Conservation (phyloP, 2,888 invertebrate species). For the Phrixothrix hirtus region DNA sequence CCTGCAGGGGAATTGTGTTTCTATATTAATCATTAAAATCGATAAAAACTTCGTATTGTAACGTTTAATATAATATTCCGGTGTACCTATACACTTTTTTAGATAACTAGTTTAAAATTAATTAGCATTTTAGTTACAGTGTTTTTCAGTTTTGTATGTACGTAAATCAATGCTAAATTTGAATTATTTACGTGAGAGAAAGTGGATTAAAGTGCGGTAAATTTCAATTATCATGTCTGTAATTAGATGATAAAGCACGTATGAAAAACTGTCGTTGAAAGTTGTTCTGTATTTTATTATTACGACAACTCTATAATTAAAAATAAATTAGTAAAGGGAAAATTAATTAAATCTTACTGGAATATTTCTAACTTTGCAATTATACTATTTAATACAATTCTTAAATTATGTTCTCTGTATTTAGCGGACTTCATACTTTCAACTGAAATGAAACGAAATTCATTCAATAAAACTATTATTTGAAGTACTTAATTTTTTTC, state of each 20-base stretch:
- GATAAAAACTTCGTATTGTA: slow-evolving; percentile 8
- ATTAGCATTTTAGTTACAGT: slow-evolving; percentile 15
- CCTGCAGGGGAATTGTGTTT: slow-evolving; percentile 1
- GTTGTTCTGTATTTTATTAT: slow-evolving; percentile 5
- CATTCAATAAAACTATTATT: no score
- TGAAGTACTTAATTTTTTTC: no score
- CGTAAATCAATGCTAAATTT: slow-evolving; percentile 13
- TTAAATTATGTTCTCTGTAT: no score
- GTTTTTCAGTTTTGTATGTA: slow-evolving; percentile 9
- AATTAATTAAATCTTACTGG: neutral
- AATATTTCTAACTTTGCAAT: neutral
- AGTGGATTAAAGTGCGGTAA: slow-evolving; percentile 10
- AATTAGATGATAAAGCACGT: slow-evolving; percentile 9
- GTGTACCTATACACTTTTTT: slow-evolving; percentile 7
- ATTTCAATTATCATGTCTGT: slow-evolving; percentile 18
- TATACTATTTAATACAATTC: neutral
- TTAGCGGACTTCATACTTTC: no score
- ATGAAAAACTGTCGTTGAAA: slow-evolving; percentile 10
- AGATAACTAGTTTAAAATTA: slow-evolving; percentile 8
- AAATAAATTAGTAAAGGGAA: slow-evolving; percentile 4
- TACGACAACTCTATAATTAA: slow-evolving; percentile 4
- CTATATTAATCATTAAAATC: neutral
- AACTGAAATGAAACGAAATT: no score
- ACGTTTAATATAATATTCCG: slow-evolving; percentile 7
- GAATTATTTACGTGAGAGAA: slow-evolving; percentile 22